Evolutionary conservation across 23 tunicate genomes (phyloP).

Genomic region (Trididemnum nubilum): DNA sequence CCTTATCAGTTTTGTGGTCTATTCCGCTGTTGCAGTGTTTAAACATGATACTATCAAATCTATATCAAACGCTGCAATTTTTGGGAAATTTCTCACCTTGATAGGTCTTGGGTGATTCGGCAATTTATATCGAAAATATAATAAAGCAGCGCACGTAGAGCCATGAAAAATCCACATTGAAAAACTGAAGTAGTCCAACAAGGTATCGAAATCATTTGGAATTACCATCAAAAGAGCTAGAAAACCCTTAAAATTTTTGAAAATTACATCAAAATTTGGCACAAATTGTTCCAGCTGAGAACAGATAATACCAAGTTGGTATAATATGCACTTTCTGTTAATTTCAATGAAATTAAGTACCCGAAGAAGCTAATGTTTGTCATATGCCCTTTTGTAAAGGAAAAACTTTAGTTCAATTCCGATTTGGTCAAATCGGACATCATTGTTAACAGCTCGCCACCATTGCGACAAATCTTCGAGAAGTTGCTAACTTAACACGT

Average conservation of each 20-base stretch:
- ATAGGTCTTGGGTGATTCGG: constrained; percentile 53
- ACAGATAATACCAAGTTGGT: too few species aligned
- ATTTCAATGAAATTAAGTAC: too few species aligned
- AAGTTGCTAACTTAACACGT: too few species aligned
- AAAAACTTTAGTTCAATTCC: too few species aligned
- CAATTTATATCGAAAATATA: constrained; percentile 52
- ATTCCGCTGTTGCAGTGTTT: neutral
- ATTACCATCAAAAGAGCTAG: constrained; percentile 63
- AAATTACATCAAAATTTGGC: neutral
- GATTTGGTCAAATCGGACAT: too few species aligned
- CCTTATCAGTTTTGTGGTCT: neutral
- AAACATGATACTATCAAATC: neutral
- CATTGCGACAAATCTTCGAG: too few species aligned
- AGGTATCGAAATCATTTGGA: constrained; percentile 79
- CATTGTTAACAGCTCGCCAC: too few species aligned
- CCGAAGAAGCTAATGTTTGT: too few species aligned
- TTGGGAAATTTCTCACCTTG: too few species aligned
- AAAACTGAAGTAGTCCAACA: constrained; percentile 72
- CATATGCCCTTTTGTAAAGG: too few species aligned
- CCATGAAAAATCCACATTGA: constrained; percentile 78
- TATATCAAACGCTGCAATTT: neutral
- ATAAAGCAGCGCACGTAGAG: constrained; percentile 67
- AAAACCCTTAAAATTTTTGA: constrained; percentile 46
- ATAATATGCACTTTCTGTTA: too few species aligned
- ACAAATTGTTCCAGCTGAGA: too few species aligned